These are phyloP conservation scores for Steromphala cineraria DNA, from an alignment of 2,888 invertebrate genomes.

Conservation along the genomic window DNA sequence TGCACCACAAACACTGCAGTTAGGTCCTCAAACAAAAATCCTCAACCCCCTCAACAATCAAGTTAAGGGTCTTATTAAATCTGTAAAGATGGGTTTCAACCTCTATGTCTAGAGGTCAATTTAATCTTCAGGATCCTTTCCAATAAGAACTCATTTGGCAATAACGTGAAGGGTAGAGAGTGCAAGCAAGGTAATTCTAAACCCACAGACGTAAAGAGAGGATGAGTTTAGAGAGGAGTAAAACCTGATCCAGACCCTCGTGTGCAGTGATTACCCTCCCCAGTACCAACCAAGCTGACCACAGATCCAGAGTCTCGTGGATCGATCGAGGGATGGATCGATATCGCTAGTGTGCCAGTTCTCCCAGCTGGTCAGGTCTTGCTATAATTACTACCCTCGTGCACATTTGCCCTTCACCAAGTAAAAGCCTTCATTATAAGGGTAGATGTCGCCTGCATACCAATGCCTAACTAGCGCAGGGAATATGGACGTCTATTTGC, in stretches of 20 bases:
- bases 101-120: too few species aligned
- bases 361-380: background rate
- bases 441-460: background rate
- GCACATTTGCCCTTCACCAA: slow-evolving; percentile 19
- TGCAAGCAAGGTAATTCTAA: too few species aligned
- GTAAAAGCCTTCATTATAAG: slow-evolving; percentile 13
- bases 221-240: background rate
- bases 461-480: background rate
- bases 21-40: too few species aligned
- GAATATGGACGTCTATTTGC: background rate
- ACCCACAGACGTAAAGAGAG: background rate
- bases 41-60: too few species aligned
- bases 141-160: too few species aligned
- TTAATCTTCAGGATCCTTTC: too few species aligned
- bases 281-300: background rate
- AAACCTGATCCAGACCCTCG: too few species aligned
- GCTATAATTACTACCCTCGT: slow-evolving; percentile 7
- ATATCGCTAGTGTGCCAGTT: background rate
- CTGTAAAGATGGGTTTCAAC: too few species aligned
- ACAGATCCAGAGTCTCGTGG: background rate
- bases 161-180: too few species aligned
- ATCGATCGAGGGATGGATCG: background rate
- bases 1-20: too few species aligned
- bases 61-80: too few species aligned
- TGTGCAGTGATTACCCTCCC: too few species aligned